Evolutionary conservation across 1,140 invertebrate genomes (phyloP), one percentile per base, ranked within the genome.

Genomic region (Condylostylus longicornis): DNA sequence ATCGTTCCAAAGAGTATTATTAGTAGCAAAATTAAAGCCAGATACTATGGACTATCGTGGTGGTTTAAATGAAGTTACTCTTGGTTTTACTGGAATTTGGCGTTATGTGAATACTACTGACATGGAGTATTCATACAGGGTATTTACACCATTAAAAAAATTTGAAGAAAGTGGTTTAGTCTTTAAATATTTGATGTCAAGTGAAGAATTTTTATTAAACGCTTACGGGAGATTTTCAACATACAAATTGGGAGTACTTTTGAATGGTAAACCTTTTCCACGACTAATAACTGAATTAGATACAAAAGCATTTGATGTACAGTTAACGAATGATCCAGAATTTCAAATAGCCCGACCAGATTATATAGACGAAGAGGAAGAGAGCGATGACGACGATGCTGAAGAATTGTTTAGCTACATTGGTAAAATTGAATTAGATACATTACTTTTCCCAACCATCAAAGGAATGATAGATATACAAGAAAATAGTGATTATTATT

Each of bases 51-150:
- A 84, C 48, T 75, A 82, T 47, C 63, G 79, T 25, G 57, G 77
- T 3, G 72, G 72, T 13, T 84, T 77, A 68, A 82, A 81, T 35
- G 70, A 70, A n/a, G 65, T 80, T 43, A 69, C 74, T 2, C 63
- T 75, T 21, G 82, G 82, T 18, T 81, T 84, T 43, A 71, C 73
- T 3, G 80, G 79, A 21, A 70, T 79, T 25, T 82, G 77, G 78
- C 72, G 74, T 38, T 81, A 72, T 51, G 58, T 65, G n/a, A 74
- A 71, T 25, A 45, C 72, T 0, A 69, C 69, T 4, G 70, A 84
- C 54, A 80, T 85, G 33, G 74, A 83, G 41, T 82, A 84, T 48
- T 70, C 74, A 12, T 82, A 81, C 48, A 71, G 77, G 42, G 57
- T 84, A 9, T 82, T 74, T 47, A 82, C 80, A 1, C 81, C 81